Conservation (phyloP, 2,113 vertebrate genomes). For the Syngnathoides biaculeatus region DNA sequence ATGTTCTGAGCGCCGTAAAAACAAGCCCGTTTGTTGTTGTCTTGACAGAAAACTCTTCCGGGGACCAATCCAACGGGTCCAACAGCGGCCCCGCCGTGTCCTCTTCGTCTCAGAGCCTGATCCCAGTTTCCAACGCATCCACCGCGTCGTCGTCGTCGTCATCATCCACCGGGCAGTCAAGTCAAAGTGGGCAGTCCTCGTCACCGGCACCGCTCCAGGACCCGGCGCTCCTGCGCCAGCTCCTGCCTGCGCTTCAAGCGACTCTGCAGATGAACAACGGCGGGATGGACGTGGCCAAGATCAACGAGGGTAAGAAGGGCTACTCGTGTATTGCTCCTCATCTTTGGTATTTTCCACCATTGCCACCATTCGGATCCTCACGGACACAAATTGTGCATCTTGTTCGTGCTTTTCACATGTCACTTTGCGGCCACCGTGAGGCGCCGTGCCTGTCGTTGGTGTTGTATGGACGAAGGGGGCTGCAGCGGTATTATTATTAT, state of each 20-base stretch:
- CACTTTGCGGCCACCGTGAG: no score
- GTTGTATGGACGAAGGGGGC: no score
- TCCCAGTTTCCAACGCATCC: constrained; percentile 55
- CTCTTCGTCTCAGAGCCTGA: constrained; percentile 80
- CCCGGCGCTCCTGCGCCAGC: constrained; percentile 93
- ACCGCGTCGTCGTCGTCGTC: constrained; percentile 67
- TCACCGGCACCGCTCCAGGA: constrained; percentile 91
- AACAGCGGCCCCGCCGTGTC: constrained; percentile 74
- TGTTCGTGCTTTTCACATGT: no score
- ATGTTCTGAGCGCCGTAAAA: not conserved
- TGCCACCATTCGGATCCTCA: not conserved
- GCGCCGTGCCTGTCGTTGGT: no score
- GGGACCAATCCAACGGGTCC: constrained; percentile 81
- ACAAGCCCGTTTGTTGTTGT: not conserved
- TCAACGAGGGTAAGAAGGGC: constrained; percentile 87
- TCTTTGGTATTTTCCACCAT: not conserved
- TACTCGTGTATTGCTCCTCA: not conserved
- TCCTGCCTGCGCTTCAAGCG: constrained; percentile 94
- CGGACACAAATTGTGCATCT: not conserved
- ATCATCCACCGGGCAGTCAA: constrained; percentile 78
- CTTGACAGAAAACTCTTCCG: constrained; percentile 80
- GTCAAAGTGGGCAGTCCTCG: constrained; percentile 83
- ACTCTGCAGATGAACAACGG: constrained; percentile 96
- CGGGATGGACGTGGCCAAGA: constrained; percentile 95
- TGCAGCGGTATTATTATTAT: no score